Percentiles rank a stretch among this genome's conserved stretches.
These are phyloP conservation scores for Ormia ochracea DNA, from an alignment of 2,888 invertebrate genomes.

Conservation along the genomic window DNA sequence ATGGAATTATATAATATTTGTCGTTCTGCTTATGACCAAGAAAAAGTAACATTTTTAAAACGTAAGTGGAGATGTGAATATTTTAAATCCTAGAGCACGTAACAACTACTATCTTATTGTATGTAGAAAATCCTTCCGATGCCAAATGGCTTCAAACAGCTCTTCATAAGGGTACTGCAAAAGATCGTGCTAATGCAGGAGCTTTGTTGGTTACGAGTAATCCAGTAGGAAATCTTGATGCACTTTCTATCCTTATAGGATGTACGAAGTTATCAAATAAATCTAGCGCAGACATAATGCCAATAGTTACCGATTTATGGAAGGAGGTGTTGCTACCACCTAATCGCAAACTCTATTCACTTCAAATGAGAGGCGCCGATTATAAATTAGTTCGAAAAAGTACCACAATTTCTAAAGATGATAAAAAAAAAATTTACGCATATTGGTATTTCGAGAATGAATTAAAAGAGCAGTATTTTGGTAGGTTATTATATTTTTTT, in stretches of 20 bases:
- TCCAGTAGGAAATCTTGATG: conserved; percentile 74
- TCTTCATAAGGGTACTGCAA: conserved; percentile 76
- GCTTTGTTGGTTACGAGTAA: conserved; percentile 76
- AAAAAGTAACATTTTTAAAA: conserved; percentile 69
- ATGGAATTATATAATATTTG: conserved; percentile 72
- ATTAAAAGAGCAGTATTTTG: conserved; percentile 86
- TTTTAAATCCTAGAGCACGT: not conserved
- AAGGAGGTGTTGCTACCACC: conserved; percentile 74
- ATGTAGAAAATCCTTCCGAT: conserved; percentile 74
- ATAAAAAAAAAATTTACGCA: conserved; percentile 82
- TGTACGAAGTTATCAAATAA: conserved; percentile 76
- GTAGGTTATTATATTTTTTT: conserved; percentile 70
- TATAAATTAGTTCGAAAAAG: conserved; percentile 74
- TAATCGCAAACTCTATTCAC: conserved; percentile 72
- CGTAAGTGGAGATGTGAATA: conserved; percentile 65
- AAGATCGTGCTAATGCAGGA: conserved; percentile 76
- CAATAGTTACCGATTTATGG: conserved; percentile 73
- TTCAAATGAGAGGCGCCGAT: conserved; percentile 73
- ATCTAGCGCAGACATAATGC: conserved; percentile 72
- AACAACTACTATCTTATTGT: not conserved
- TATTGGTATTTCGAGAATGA: conserved; percentile 94
- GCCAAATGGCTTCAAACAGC: conserved; percentile 76
- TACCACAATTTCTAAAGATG: conserved; percentile 78
- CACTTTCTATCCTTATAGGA: conserved; percentile 72
- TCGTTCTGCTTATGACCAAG: conserved; percentile 71